Percentiles rank a stretch among this genome's conserved stretches.
Conservation (phyloP, 2,888 invertebrate genomes). For the Ormyrus nitidulus region DNA sequence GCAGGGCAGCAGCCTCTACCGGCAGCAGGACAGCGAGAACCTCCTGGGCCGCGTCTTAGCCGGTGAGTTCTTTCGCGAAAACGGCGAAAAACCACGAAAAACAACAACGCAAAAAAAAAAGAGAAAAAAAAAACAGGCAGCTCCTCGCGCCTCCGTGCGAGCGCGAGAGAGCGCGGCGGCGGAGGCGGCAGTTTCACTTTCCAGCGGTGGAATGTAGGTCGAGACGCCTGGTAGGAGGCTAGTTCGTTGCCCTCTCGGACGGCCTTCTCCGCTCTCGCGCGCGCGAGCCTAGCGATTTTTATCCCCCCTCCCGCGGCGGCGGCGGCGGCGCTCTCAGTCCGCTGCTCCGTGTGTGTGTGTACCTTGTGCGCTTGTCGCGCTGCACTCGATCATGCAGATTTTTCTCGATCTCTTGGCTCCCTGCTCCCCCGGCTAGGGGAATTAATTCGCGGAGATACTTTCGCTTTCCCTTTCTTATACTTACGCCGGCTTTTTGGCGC, state of each 20-base stretch:
- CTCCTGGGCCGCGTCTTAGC: slow-evolving; percentile 79
- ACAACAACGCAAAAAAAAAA: too few species aligned
- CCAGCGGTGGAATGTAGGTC: slow-evolving; percentile 76
- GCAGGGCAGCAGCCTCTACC: slow-evolving; percentile 33
- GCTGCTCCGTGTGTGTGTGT: neutral
- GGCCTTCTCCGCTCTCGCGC: slow-evolving; percentile 77
- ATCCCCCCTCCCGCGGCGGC: slow-evolving; percentile 33
- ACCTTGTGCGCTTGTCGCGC: neutral
- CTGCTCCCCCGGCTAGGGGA: too few species aligned
- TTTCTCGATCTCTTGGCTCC: neutral
- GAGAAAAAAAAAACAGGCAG: too few species aligned
- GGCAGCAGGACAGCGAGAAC: slow-evolving; percentile 75
- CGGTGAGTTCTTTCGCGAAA: slow-evolving; percentile 73
- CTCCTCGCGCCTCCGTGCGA: neutral
- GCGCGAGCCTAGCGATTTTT: slow-evolving; percentile 71
- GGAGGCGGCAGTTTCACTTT: slow-evolving; percentile 75
- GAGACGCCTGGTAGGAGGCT: slow-evolving; percentile 76
- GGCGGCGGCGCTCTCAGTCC: neutral
- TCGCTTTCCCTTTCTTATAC: too few species aligned
- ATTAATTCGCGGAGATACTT: too few species aligned
- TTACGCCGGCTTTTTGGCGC: too few species aligned
- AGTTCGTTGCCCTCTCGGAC: slow-evolving; percentile 79
- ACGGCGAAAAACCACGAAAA: too few species aligned
- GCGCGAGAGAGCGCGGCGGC: slow-evolving; percentile 41
- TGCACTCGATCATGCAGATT: slow-evolving; percentile 56